Base-by-base conservation (phyloP, 2,797 vertebrate species). In the Lacerta agilis region DNA sequence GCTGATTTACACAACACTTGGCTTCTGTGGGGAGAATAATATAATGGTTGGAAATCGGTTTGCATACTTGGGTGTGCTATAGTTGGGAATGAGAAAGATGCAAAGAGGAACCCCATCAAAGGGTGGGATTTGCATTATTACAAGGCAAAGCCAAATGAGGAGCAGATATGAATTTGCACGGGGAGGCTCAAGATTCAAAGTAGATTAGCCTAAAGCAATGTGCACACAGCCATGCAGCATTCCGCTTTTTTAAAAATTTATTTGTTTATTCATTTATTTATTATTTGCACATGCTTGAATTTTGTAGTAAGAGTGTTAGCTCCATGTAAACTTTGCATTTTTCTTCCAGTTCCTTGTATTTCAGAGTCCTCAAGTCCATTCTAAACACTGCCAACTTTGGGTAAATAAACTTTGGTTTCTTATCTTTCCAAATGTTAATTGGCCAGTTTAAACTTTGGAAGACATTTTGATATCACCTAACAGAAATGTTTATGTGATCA, bases 41-140 rank as follows among this genome's bases (percentile, higher is more conserved):
- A 86, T 79, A 79, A 86, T 23, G 64, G n/a, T 18, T 86, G 75
- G 20, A 69, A 79, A 86, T 67, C 29, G 17, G 41, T 86, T 55
- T 79, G 85, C 64, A 55, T 86, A 61, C 45, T 38, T 58, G 4
- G 38, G 38, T 23, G 58, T 29, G 29, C 27, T 45, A 20, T 45
- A 45, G 33, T 58, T 67, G 43, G n/a, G 13, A 86, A 45, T 41
- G 36, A 73, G 58, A 85, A 36, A 38, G 82, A 38, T 61, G 71
- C 69, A 72, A 45, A 33, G n/a, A 38, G 23, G 13, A 17, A 80
- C 11, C 15, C 15, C 43, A 79, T 38, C n/a, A 29, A 61, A 72
- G 45, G 36, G 15, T 29, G 15, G 33, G 45, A 81, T 81, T 55
- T 72, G 66, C 45, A 86, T 86, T 72, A 41, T 58, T 72, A 58